Conservation (phyloP, 2,797 vertebrate genomes). For the Tenualosa thibaudeaui region DNA sequence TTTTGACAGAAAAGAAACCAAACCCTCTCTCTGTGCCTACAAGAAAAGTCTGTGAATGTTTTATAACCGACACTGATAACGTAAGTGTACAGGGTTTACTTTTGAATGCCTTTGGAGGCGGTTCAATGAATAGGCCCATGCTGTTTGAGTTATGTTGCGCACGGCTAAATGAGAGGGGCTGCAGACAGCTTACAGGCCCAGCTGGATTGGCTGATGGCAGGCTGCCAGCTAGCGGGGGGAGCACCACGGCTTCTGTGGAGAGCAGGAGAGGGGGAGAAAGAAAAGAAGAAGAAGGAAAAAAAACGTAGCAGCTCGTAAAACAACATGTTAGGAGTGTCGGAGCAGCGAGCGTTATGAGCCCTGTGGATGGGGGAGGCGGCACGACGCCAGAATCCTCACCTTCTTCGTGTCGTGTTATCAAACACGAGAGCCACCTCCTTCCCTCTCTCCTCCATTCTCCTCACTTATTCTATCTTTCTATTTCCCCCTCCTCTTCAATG, state of each 20-base stretch:
- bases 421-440: neutral
- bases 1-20: no score
- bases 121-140: conserved; percentile 38
- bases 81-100: conserved; percentile 35
- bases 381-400: neutral
- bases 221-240: conserved; percentile 49
- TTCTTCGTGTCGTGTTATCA: neutral
- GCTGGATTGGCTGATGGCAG: conserved; percentile 46
- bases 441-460: neutral
- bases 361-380: neutral
- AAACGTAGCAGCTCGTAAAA: conserved; percentile 51
- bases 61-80: conserved; percentile 46
- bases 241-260: conserved; percentile 45
- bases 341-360: conserved; percentile 35
- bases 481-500: neutral
- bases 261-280: neutral
- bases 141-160: conserved; percentile 51
- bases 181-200: conserved; percentile 49
- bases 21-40: neutral
- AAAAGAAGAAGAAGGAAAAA: neutral
- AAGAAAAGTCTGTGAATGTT: conserved; percentile 9
- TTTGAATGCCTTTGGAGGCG: conserved; percentile 42
- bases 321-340: conserved; percentile 49
- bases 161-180: conserved; percentile 48
- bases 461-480: neutral